Conservation (phyloP, 2,888 invertebrate genomes). For the Dynastes hyllus region DNA sequence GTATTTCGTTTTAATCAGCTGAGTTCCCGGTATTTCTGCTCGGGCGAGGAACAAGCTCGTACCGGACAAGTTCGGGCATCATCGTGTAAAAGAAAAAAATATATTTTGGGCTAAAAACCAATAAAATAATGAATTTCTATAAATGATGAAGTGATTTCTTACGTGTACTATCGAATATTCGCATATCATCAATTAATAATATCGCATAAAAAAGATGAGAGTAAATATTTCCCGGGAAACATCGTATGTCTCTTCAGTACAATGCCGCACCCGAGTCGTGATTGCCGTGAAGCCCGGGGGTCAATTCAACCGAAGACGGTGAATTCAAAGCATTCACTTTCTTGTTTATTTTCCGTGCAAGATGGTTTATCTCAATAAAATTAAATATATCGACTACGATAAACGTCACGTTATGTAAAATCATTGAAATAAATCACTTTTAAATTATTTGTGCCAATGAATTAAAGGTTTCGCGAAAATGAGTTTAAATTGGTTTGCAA, state of each 20-base stretch:
- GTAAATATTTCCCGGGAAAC: neutral
- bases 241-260: conserved; percentile 11
- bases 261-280: conserved; percentile 34
- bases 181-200: conserved; percentile 7
- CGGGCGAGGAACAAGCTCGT: conserved; percentile 4
- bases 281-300: conserved; percentile 31
- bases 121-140: neutral
- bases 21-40: conserved; percentile 37
- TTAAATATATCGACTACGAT: conserved; percentile 39
- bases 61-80: conserved; percentile 14
- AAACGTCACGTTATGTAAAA: conserved; percentile 37
- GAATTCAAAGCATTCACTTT: conserved; percentile 34
- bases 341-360: conserved; percentile 32
- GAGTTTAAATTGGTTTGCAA: conserved; percentile 76
- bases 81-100: conserved; percentile 20
- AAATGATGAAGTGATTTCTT: neutral
- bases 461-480: conserved; percentile 52
- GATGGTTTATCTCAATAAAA: conserved; percentile 40
- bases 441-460: conserved; percentile 22
- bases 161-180: neutral
- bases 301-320: conserved; percentile 39
- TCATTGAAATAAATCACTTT: neutral
- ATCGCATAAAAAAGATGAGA: neutral
- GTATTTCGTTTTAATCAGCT: conserved; percentile 49
- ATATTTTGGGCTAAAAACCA: neutral